Percentiles rank a stretch among this genome's conserved stretches.
These are phyloP conservation scores for Macrocentrus cingulum DNA, from an alignment of 1,140 invertebrate genomes.

Conservation along the genomic window DNA sequence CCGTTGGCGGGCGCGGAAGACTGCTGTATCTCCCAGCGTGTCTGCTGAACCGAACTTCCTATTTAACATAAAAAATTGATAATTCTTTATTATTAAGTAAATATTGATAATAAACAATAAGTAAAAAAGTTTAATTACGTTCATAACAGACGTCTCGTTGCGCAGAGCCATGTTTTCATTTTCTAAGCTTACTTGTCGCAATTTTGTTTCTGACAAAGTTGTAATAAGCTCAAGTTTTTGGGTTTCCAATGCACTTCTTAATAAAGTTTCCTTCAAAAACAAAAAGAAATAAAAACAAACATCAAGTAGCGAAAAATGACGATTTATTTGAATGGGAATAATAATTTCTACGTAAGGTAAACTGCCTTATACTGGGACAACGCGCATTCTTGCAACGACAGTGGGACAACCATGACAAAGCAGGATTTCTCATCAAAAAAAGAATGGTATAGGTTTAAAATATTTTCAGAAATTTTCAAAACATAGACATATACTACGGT, in stretches of 20 bases:
- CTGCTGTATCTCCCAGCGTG: slow-evolving; percentile 71
- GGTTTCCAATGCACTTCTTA: slow-evolving; percentile 84
- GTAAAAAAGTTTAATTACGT: slow-evolving; percentile 47
- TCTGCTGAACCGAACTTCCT: slow-evolving; percentile 54
- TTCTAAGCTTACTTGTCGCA: slow-evolving; percentile 80
- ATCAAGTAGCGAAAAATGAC: too few relatives aligned
- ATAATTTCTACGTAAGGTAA: too few relatives aligned
- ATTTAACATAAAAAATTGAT: slow-evolving; percentile 1
- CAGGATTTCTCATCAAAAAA: too few relatives aligned
- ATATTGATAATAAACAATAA: too few relatives aligned
- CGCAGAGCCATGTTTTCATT: slow-evolving; percentile 78
- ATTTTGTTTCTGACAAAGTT: slow-evolving; percentile 85
- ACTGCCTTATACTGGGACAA: too few relatives aligned
- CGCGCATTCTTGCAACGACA: too few relatives aligned
- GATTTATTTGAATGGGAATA: too few relatives aligned
- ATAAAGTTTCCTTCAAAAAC: slow-evolving; percentile 75
- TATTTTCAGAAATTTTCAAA: too few relatives aligned
- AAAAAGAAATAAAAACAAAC: slow-evolving; percentile 9
- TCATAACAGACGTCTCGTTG: slow-evolving; percentile 49
- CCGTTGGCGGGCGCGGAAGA: slow-evolving; percentile 70
- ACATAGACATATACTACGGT: too few relatives aligned
- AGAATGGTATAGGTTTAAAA: too few relatives aligned
- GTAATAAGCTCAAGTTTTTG: slow-evolving; percentile 91
- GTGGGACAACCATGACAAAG: too few relatives aligned
- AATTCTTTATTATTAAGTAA: too few relatives aligned